phyloP scores from a whole-genome alignment of 64 coral and sea anemone genomes.

The Stylophora pistillata region DNA sequence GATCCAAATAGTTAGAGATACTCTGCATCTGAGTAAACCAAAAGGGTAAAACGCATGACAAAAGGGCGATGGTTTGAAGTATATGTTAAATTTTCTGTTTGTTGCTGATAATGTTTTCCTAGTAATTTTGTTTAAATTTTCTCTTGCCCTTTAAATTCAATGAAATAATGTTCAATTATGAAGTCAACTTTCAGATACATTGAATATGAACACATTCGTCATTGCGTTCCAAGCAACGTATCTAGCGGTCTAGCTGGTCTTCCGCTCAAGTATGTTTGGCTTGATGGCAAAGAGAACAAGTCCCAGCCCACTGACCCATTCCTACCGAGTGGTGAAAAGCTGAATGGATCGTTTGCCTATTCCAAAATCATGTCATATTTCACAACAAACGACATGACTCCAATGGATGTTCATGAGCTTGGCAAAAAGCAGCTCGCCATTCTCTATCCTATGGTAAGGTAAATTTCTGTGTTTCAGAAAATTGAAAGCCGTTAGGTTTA shows the following conservation, averaged over 20 bases:
- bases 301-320: constrained; percentile 49
- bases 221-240: constrained; percentile 88
- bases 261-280: constrained; percentile 78
- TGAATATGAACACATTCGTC: constrained; percentile 70
- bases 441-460: constrained; percentile 70
- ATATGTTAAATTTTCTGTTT: too few relatives aligned
- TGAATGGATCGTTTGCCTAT: constrained; percentile 73
- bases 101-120: neutral
- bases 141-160: neutral
- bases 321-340: constrained; percentile 54
- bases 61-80: too few relatives aligned
- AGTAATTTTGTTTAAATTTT: neutral
- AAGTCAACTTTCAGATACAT: constrained; percentile 50
- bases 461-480: neutral
- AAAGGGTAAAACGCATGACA: too few relatives aligned
- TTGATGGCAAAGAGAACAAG: constrained; percentile 61
- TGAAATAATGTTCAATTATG: neutral
- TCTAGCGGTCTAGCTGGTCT: constrained; percentile 83
- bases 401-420: constrained; percentile 52
- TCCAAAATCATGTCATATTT: constrained; percentile 76
- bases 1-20: too few relatives aligned
- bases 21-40: too few relatives aligned
- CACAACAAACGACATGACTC: constrained; percentile 70
- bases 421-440: constrained; percentile 38
- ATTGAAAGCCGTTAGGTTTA: too few relatives aligned